Evolutionary conservation across 2,113 vertebrate genomes (phyloP), one percentile per base, ranked within the genome.

Genomic region (Spermophilus dauricus): DNA sequence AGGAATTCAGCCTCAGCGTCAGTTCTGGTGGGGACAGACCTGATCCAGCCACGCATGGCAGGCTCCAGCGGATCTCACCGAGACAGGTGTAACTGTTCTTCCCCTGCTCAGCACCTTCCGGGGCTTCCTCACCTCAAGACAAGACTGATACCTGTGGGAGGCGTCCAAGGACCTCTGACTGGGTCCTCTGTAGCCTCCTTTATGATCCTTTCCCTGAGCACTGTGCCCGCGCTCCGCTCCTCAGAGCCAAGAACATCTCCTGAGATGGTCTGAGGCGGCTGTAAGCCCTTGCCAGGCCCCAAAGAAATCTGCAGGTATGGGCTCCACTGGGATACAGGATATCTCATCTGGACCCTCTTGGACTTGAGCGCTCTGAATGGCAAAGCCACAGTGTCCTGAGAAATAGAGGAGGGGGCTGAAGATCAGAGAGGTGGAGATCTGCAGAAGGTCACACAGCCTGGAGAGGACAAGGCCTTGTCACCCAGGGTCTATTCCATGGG

Each of bases 111-210:
- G 26, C 12, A 16, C 56, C n/a, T 82, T 45, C 61, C 6, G 22
- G 39, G 20, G 24, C n/a, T 34, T 26, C 2, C 0, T 37, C 88
- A 4, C 56, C 56, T 86, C 14, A 37, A 80, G 34, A 26, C 4
- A 16, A 82, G 53, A 45, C 67, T 1, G 0, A 6, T 53, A 10
- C 73, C 12, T 48, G 58, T 0, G 0, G 45, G 9, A 2, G n/a
- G 18, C 8, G 0, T 45, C 26, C 72, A 14, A 32, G 89, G 61
- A 37, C n/a, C 92, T 86, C 61, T n/a, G 39, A 5, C 32, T 73
- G 32, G 82, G 77, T 80, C 56, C 16, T 4, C 32, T 2, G 24
- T 13, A 26, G 28, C 77, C 8, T 77, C 1, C 0, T 53, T 32
- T 7, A 1, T 20, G 30, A 37, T 67, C 24, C 26, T 51, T 32